These are phyloP conservation scores for Crambe crambe DNA, from an alignment of 37 sponge, comb jelly and placozoan genomes.

Conservation along the genomic window DNA sequence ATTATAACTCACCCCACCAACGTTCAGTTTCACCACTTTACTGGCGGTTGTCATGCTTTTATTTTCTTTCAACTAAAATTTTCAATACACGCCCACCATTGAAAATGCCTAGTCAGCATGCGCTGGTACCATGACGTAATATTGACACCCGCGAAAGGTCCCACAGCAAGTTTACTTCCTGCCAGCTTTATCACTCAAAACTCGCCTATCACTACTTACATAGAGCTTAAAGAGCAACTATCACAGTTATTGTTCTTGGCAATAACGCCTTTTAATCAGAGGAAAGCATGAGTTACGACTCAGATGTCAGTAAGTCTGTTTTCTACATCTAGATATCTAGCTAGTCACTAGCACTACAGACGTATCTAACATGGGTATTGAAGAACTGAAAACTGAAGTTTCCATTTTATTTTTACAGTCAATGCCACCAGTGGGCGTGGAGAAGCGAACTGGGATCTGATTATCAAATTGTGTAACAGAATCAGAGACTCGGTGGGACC, in stretches of 20 bases:
- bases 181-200: too few species aligned
- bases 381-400: neutral
- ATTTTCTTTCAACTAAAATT: too few species aligned
- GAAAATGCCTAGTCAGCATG: too few species aligned
- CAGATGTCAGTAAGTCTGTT: slow-evolving; percentile 69
- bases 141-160: too few species aligned
- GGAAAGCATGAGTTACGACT: slow-evolving; percentile 60
- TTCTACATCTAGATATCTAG: neutral
- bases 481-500: slow-evolving; percentile 71
- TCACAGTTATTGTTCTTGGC: too few species aligned
- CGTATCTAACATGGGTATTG: neutral
- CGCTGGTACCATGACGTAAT: too few species aligned
- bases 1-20: slow-evolving; percentile 62
- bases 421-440: slow-evolving; percentile 68
- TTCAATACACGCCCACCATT: too few species aligned
- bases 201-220: too few species aligned
- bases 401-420: slow-evolving; percentile 7
- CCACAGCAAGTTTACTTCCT: too few species aligned
- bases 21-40: slow-evolving; percentile 43
- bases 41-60: too few species aligned
- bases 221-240: too few species aligned
- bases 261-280: too few species aligned
- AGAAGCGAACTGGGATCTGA: slow-evolving; percentile 76
- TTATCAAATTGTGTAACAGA: slow-evolving; percentile 73
- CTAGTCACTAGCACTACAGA: neutral